A percentile compares a stretch with the other conserved stretches of the same genome.
Conservation (phyloP, 2,113 vertebrate genomes). For the Pedetes capensis region DNA sequence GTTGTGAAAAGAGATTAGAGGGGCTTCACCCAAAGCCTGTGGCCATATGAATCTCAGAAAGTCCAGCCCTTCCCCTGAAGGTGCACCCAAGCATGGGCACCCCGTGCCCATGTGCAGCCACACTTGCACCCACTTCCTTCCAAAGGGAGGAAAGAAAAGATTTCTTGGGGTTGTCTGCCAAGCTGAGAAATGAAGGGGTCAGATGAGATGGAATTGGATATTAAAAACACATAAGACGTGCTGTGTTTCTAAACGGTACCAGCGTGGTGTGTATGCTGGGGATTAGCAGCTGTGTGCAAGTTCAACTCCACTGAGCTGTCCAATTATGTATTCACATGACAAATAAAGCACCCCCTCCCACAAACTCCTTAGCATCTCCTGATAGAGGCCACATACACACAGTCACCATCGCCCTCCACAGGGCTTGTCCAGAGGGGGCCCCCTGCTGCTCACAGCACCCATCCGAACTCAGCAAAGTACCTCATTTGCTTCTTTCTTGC, state of each 20-base stretch:
- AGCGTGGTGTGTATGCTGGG: constrained; percentile 74
- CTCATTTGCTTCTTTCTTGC: constrained; percentile 29
- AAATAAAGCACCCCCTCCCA: not conserved
- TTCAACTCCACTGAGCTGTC: constrained; percentile 72
- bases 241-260: constrained; percentile 82
- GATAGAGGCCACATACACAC: not conserved
- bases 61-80: not conserved
- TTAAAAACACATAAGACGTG: constrained; percentile 82
- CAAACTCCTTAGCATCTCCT: not conserved
- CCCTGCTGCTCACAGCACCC: not conserved
- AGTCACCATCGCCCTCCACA: not conserved
- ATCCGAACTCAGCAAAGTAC: not conserved
- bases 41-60: not conserved
- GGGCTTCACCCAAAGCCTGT: not conserved
- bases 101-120: not conserved
- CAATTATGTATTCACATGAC: constrained; percentile 65
- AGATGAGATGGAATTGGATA: constrained; percentile 81
- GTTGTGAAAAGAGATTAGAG: not conserved
- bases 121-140: constrained; percentile 36
- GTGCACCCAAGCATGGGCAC: not conserved
- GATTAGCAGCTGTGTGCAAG: constrained; percentile 76
- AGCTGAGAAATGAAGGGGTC: constrained; percentile 79
- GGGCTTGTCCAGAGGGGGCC: not conserved
- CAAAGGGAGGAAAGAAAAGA: constrained; percentile 33
- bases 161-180: constrained; percentile 72